phyloP scores from a whole-genome alignment of 1,140 invertebrate genomes.

The Chelonus insularis region DNA sequence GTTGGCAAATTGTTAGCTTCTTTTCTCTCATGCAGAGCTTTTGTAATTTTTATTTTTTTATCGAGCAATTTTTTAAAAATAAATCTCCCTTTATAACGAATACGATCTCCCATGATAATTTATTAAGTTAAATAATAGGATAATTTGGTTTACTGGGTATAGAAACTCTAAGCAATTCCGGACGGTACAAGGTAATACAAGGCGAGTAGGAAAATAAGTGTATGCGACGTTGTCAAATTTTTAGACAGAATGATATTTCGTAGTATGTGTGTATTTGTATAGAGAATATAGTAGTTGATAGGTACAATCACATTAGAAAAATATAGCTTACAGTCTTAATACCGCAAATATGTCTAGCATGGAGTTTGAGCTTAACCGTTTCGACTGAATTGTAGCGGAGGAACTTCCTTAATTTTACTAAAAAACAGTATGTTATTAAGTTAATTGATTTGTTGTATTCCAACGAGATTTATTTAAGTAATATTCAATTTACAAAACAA shows the following conservation, averaged over 20 bases:
- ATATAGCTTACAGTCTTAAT: neutral
- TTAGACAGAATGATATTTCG: neutral
- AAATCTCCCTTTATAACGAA: slow-evolving; percentile 15
- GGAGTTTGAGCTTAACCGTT: neutral
- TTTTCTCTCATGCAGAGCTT: slow-evolving; percentile 6
- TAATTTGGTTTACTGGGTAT: neutral
- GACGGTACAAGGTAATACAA: neutral
- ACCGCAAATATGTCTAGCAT: neutral
- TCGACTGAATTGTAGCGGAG: neutral
- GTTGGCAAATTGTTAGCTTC: neutral
- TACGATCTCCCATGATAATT: slow-evolving; percentile 6
- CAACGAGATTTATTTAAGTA: too few relatives aligned
- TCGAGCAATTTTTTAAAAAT: slow-evolving; percentile 11
- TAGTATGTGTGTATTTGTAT: neutral
- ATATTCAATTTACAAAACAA: too few relatives aligned
- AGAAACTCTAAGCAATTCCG: neutral
- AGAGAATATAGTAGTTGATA: neutral
- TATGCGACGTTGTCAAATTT: slow-evolving; percentile 15
- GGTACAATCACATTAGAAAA: neutral
- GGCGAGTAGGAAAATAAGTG: neutral
- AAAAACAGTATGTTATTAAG: too few relatives aligned
- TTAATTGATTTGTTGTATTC: too few relatives aligned
- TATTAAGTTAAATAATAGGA: neutral
- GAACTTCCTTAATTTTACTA: slow-evolving; percentile 2
- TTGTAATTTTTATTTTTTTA: slow-evolving; percentile 5